These are phyloP conservation scores for Suillia variegata DNA, from an alignment of 2,888 invertebrate species.

Conservation along the genomic window DNA sequence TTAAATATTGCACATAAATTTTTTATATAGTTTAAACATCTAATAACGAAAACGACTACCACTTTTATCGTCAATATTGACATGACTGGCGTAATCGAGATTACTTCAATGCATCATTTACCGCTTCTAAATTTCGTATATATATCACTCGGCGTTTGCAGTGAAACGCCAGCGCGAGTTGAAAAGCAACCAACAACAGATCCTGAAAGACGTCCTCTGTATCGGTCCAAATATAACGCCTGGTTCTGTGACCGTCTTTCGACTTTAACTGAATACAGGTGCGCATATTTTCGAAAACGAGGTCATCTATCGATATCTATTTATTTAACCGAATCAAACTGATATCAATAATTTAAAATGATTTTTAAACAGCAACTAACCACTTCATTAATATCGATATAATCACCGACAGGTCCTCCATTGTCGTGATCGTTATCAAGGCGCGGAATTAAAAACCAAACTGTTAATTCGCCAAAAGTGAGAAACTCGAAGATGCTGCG, in stretches of 20 bases:
- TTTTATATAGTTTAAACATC: too few relatives aligned
- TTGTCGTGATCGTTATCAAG: too few relatives aligned
- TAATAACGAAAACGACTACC: too few relatives aligned
- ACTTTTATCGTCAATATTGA: too few relatives aligned
- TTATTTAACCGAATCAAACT: too few relatives aligned
- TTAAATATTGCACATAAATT: too few relatives aligned
- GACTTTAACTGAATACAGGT: not conserved
- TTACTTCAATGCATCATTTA: not conserved
- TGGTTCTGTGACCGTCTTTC: not conserved
- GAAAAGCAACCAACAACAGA: not conserved
- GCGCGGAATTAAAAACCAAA: not conserved
- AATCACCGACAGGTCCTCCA: too few relatives aligned
- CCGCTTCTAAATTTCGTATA: not conserved
- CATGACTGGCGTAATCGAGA: too few relatives aligned
- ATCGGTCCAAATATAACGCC: not conserved
- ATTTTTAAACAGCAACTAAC: too few relatives aligned
- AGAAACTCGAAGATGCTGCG: not conserved
- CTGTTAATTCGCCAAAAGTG: not conserved
- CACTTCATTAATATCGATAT: not conserved
- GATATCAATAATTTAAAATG: too few relatives aligned
- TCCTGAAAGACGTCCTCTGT: not conserved
- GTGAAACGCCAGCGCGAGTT: not conserved
- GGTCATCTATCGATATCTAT: too few relatives aligned
- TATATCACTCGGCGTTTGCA: not conserved
- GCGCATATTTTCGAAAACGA: not conserved